Percentiles rank a stretch among this genome's conserved stretches.
Evolutionary conservation across 2,797 vertebrate species (phyloP).

Genomic region (Cynopterus sphinx): DNA sequence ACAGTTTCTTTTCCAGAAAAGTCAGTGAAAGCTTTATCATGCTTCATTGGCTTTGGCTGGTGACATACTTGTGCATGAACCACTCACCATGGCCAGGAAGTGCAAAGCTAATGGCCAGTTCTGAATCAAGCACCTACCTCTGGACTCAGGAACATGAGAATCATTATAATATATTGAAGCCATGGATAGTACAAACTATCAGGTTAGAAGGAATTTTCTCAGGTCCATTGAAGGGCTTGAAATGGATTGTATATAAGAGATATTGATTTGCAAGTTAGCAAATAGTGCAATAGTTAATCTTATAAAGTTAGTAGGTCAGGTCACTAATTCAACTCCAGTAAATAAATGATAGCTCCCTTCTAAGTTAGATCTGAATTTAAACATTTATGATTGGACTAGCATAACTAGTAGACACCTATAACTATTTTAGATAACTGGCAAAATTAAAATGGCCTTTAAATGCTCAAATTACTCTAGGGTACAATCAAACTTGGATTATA

Average conservation of each 20-base stretch:
- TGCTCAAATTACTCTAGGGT: background rate
- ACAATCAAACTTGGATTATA: background rate
- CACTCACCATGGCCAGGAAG: background rate
- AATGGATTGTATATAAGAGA: background rate
- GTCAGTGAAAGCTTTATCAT: background rate
- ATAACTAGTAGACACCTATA: background rate
- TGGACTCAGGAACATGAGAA: background rate
- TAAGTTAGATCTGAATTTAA: background rate
- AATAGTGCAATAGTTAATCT: background rate
- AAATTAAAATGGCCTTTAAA: background rate
- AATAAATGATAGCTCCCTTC: background rate
- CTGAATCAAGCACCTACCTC: background rate
- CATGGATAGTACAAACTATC: background rate
- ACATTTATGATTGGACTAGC: background rate
- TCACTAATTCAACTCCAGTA: background rate
- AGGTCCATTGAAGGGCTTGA: background rate
- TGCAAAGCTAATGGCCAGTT: background rate
- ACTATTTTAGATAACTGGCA: background rate
- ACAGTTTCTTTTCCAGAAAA: conserved; percentile 14
- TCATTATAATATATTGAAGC: background rate
- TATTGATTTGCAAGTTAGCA: background rate
- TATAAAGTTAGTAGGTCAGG: background rate
- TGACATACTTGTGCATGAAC: background rate
- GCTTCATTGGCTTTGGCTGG: background rate
- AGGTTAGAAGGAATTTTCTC: background rate